Percentiles rank a stretch among this genome's conserved stretches.
phyloP scores from a whole-genome alignment of 1,140 invertebrate genomes.

The Drosophila parabipectinata region DNA sequence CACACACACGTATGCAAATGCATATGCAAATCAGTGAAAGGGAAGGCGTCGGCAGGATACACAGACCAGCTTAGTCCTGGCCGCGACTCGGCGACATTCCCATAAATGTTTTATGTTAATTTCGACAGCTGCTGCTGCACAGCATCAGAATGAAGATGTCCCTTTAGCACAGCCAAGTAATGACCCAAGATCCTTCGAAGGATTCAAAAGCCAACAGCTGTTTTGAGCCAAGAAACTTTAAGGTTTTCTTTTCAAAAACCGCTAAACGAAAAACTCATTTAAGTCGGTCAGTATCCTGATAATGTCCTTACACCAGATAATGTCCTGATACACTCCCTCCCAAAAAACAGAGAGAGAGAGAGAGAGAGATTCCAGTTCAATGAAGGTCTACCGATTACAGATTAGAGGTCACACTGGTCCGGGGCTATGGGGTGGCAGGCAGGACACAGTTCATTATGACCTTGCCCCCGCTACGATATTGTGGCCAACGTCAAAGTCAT shows the following conservation, averaged over 20 bases:
- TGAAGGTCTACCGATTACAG: constrained; percentile 12
- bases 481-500: constrained; percentile 36
- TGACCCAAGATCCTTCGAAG: constrained; percentile 12
- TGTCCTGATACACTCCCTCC: neutral
- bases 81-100: constrained; percentile 53
- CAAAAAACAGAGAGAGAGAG: neutral
- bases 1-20: constrained; percentile 41
- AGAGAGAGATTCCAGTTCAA: constrained; percentile 2
- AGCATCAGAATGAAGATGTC: constrained; percentile 21
- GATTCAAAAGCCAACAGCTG: neutral
- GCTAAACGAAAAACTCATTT: neutral
- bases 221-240: neutral
- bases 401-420: neutral
- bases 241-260: neutral
- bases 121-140: constrained; percentile 31
- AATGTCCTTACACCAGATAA: neutral
- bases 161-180: constrained; percentile 8
- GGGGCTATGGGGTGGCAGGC: neutral
- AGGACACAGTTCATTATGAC: constrained; percentile 29
- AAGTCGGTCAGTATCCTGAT: constrained; percentile 1
- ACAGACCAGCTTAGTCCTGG: constrained; percentile 39
- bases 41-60: constrained; percentile 13
- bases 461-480: constrained; percentile 12
- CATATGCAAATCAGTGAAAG: constrained; percentile 31
- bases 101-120: constrained; percentile 79